These are phyloP conservation scores for Brachionus plicatilis DNA, from an alignment of 1,140 invertebrate genomes.

Conservation along the genomic window DNA sequence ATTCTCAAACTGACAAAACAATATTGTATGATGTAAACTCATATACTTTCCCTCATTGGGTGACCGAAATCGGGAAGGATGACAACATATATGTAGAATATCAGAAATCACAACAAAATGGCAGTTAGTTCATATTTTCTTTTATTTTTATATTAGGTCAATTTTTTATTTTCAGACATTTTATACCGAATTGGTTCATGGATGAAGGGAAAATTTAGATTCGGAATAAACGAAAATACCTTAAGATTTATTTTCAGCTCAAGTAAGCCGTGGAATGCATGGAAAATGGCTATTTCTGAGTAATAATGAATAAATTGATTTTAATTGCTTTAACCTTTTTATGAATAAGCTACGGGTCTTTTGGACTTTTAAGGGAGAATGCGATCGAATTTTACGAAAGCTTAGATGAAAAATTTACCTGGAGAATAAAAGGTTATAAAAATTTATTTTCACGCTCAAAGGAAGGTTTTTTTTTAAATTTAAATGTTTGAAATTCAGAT, in stretches of 20 bases:
- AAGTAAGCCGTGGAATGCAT: slow-evolving; percentile 29
- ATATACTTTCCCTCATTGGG: slow-evolving; percentile 4
- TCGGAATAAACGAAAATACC: not conserved
- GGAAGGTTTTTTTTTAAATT: not conserved
- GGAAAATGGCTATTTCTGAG: slow-evolving; percentile 35
- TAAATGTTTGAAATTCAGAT: not conserved
- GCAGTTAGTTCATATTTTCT: not conserved
- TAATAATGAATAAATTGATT: not conserved
- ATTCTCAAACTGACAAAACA: not conserved
- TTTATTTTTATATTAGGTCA: not conserved
- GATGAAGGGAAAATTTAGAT: slow-evolving; percentile 10
- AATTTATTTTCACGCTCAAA: not conserved
- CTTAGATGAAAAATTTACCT: not conserved
- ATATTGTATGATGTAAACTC: slow-evolving; percentile 9
- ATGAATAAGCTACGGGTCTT: not conserved
- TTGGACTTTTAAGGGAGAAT: slow-evolving; percentile 19
- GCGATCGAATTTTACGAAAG: not conserved
- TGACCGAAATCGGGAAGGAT: not conserved
- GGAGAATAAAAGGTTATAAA: slow-evolving; percentile 2
- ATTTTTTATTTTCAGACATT: not conserved
- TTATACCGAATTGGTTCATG: not conserved
- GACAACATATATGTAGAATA: not conserved
- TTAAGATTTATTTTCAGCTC: slow-evolving; percentile 31
- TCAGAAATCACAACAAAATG: slow-evolving; percentile 18
- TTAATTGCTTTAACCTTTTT: not conserved